Conservation (phyloP, 1,140 invertebrate genomes). For the Zaprionus kolodkinae region DNA sequence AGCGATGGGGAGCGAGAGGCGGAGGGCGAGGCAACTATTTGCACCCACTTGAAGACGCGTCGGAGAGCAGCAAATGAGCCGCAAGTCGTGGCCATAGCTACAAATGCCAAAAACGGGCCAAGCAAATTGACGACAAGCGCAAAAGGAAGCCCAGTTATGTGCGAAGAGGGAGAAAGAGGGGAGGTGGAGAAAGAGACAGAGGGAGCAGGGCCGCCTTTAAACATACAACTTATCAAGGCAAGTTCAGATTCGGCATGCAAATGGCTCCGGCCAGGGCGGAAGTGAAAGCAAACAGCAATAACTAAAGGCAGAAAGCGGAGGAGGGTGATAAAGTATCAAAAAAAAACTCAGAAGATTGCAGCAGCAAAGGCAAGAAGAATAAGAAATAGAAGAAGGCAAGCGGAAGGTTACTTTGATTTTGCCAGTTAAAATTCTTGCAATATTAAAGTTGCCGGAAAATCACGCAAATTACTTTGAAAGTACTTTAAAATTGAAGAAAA, state of each 20-base stretch:
- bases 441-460: conserved; percentile 2
- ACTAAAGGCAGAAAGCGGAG: conserved; percentile 20
- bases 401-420: background rate
- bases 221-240: conserved; percentile 36
- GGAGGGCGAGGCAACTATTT: conserved; percentile 31
- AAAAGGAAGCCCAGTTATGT: background rate
- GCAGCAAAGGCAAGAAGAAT: background rate
- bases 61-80: conserved; percentile 48
- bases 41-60: conserved; percentile 46
- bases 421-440: background rate
- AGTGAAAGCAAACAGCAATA: conserved; percentile 43
- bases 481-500: background rate
- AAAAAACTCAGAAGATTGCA: background rate
- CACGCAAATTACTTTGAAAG: background rate
- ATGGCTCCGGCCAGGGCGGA: conserved; percentile 24
- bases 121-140: conserved; percentile 32
- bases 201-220: conserved; percentile 2
- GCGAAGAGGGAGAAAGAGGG: no score
- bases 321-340: background rate
- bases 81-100: conserved; percentile 43
- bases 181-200: background rate
- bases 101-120: conserved; percentile 40
- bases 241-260: conserved; percentile 47
- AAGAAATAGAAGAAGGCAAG: background rate
- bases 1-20: background rate